These are phyloP conservation scores for Heliconius nattereri DNA, from an alignment of 1,140 invertebrate genomes.

Conservation along the genomic window DNA sequence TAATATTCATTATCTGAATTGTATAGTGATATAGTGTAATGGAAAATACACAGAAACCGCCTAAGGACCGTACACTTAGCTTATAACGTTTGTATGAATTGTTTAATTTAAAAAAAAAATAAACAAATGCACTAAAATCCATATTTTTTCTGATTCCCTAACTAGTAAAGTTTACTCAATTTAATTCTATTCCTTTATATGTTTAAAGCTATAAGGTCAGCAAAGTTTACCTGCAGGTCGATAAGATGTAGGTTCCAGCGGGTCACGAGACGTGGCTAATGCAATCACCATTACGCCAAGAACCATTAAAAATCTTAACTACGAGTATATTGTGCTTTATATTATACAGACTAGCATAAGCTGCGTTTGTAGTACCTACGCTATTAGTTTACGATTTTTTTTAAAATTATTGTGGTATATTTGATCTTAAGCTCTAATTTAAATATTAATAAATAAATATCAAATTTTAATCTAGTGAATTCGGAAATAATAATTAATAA, in stretches of 20 bases:
- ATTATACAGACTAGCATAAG: slow-evolving; percentile 46
- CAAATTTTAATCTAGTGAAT: no score
- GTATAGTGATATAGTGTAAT: slow-evolving; percentile 23
- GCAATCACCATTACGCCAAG: slow-evolving; percentile 46
- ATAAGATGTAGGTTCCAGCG: slow-evolving; percentile 35
- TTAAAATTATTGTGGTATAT: not conserved
- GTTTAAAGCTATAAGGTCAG: slow-evolving; percentile 33
- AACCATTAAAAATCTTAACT: slow-evolving; percentile 58
- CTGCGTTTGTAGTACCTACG: not conserved
- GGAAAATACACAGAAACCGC: not conserved
- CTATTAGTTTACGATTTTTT: not conserved
- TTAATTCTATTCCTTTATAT: slow-evolving; percentile 28
- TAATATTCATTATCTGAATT: slow-evolving; percentile 40
- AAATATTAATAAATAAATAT: no score
- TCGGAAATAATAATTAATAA: no score
- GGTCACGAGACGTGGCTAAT: slow-evolving; percentile 46
- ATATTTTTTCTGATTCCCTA: not conserved
- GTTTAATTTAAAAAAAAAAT: not conserved
- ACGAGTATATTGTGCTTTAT: slow-evolving; percentile 53
- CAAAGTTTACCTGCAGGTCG: slow-evolving; percentile 36
- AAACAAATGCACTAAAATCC: not conserved
- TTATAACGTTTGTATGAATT: not conserved
- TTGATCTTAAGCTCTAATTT: not conserved
- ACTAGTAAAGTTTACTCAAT: slow-evolving; percentile 25
- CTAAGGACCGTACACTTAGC: not conserved